These are phyloP conservation scores for Brachyopa scutellaris DNA, from an alignment of 2,888 invertebrate genomes.

Conservation along the genomic window DNA sequence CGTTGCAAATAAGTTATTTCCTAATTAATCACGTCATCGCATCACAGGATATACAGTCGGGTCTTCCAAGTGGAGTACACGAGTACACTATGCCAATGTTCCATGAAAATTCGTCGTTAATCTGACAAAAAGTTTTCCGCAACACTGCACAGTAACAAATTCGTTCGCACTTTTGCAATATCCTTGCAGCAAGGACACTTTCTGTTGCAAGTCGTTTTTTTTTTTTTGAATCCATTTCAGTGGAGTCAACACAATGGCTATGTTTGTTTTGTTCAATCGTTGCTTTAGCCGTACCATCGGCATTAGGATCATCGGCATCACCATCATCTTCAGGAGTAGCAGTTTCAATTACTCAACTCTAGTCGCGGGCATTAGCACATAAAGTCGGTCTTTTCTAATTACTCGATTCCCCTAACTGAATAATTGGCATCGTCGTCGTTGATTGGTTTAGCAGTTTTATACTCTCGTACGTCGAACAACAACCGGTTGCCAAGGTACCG, in stretches of 20 bases:
- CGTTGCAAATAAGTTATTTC: constrained; percentile 61
- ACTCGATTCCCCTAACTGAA: constrained; percentile 65
- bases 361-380: constrained; percentile 51
- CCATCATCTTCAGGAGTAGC: constrained; percentile 15
- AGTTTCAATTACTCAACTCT: constrained; percentile 34
- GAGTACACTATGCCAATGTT: constrained; percentile 30
- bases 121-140: constrained; percentile 38
- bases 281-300: not conserved
- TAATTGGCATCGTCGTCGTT: constrained; percentile 66
- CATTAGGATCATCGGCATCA: not conserved
- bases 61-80: constrained; percentile 21
- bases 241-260: constrained; percentile 12
- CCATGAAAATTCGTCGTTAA: constrained; percentile 48
- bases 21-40: constrained; percentile 63
- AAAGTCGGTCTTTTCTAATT: constrained; percentile 58
- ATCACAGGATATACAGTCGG: constrained; percentile 1
- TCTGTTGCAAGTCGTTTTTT: not conserved
- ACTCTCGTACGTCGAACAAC: not conserved
- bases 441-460: constrained; percentile 61
- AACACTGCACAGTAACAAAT: constrained; percentile 26
- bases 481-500: not conserved
- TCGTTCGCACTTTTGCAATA: constrained; percentile 49
- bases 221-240: not conserved
- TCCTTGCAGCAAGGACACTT: constrained; percentile 31
- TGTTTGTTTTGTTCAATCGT: constrained; percentile 15